phyloP scores from a whole-genome alignment of 1,140 invertebrate species.

The Hylyphantes graminicola region DNA sequence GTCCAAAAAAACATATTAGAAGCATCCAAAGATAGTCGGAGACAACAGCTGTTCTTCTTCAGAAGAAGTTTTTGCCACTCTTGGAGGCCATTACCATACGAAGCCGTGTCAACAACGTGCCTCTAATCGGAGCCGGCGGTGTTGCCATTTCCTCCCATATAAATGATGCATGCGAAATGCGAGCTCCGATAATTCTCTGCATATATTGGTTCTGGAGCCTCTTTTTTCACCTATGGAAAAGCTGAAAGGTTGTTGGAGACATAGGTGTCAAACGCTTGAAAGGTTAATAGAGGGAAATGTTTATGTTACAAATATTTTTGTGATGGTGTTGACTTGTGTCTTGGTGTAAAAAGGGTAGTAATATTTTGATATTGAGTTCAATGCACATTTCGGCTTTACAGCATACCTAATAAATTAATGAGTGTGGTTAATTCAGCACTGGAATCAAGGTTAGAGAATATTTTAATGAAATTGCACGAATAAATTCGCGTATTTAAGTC shows the following conservation, averaged over 20 bases:
- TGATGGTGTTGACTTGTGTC: no score
- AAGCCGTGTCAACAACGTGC: conserved; percentile 20
- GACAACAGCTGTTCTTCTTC: conserved; percentile 14
- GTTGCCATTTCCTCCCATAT: conserved; percentile 35
- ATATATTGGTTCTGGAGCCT: conserved; percentile 23
- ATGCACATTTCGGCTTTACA: no score
- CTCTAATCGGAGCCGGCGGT: conserved; percentile 30
- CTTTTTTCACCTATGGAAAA: conserved; percentile 22
- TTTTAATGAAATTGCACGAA: no score
- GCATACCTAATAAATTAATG: no score
- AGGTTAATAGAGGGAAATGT: no score
- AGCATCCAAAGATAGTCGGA: conserved; percentile 20
- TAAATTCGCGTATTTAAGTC: no score
- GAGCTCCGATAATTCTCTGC: conserved; percentile 36
- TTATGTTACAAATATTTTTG: no score
- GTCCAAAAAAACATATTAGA: conserved; percentile 29
- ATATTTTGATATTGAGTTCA: no score
- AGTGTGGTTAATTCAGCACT: no score
- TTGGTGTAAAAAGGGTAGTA: no score
- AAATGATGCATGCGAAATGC: conserved; percentile 35
- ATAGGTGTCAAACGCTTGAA: no score
- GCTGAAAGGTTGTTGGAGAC: not conserved
- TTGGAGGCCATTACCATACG: conserved; percentile 27
- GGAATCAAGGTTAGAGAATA: no score
- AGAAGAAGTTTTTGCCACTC: conserved; percentile 12